Conservation (phyloP, 2,797 vertebrate species). For the Leuciscus waleckii region DNA sequence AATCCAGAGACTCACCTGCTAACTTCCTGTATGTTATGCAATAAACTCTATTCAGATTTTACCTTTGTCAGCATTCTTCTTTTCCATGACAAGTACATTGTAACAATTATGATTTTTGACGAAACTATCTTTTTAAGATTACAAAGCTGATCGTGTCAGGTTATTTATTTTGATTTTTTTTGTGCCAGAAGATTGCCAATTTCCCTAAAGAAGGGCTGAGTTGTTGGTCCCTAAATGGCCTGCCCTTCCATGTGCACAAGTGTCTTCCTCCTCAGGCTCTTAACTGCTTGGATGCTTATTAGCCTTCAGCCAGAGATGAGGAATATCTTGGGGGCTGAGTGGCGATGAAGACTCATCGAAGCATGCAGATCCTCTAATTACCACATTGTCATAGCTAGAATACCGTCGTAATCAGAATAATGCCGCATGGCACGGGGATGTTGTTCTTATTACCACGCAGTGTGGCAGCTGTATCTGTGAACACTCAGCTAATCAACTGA, state of each 20-base stretch:
- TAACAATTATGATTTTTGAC: no score
- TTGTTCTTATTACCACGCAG: slow-evolving; percentile 57
- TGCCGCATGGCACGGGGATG: slow-evolving; percentile 49
- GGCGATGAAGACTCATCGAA: slow-evolving; percentile 46
- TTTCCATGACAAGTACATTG: no score
- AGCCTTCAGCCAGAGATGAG: slow-evolving; percentile 49
- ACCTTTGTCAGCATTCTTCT: no score
- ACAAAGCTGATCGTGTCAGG: background rate
- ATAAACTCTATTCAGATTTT: no score
- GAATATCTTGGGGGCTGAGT: slow-evolving; percentile 49
- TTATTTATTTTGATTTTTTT: background rate
- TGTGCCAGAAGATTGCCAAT: background rate
- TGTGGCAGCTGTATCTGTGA: slow-evolving; percentile 56
- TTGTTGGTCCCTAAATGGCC: slow-evolving; percentile 4
- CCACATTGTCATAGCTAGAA: slow-evolving; percentile 59
- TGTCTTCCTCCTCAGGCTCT: slow-evolving; percentile 13
- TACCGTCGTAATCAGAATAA: slow-evolving; percentile 61
- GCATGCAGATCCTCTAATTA: slow-evolving; percentile 62
- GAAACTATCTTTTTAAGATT: background rate
- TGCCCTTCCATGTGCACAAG: slow-evolving; percentile 13
- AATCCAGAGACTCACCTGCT: no score
- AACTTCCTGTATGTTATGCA: no score
- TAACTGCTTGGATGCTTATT: slow-evolving; percentile 37
- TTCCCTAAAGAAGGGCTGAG: background rate
- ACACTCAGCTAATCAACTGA: slow-evolving; percentile 50